A percentile compares a stretch with the other conserved stretches of the same genome.
Evolutionary conservation across 2,797 vertebrate genomes (phyloP).

Genomic region (Cynopterus sphinx): DNA sequence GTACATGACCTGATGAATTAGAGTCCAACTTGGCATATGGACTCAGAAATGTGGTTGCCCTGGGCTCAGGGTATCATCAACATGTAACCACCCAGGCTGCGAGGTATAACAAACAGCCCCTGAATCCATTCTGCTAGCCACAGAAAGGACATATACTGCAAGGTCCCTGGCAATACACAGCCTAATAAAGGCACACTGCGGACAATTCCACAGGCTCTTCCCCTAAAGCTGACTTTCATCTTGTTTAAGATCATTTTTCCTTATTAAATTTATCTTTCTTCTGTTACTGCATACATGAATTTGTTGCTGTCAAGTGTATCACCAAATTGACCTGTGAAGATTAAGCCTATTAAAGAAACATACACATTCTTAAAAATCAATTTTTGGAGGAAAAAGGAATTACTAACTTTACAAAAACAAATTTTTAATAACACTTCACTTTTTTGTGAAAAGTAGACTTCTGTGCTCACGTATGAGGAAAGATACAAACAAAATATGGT

Average conservation of each 20-base stretch:
- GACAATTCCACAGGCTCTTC: not conserved
- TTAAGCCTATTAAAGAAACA: not conserved
- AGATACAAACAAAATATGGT: not conserved
- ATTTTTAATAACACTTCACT: not conserved
- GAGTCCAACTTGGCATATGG: not conserved
- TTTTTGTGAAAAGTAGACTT: not conserved
- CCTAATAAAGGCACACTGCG: not conserved
- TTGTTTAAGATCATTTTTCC: not conserved
- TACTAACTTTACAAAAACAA: slow-evolving; percentile 3
- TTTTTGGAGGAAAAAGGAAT: not conserved
- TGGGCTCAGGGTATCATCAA: not conserved
- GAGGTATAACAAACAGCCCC: not conserved
- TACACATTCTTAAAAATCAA: not conserved
- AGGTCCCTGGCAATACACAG: not conserved
- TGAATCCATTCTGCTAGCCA: not conserved
- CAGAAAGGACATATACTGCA: not conserved
- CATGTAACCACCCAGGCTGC: not conserved
- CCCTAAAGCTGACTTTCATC: not conserved
- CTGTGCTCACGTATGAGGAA: not conserved
- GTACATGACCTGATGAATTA: not conserved
- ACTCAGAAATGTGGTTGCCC: not conserved
- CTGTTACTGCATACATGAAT: not conserved
- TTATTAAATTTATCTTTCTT: not conserved
- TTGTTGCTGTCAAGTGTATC: not conserved
- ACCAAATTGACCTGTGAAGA: not conserved